Conservation (phyloP, 2,888 invertebrate species). For the Eucera pruinosa region DNA sequence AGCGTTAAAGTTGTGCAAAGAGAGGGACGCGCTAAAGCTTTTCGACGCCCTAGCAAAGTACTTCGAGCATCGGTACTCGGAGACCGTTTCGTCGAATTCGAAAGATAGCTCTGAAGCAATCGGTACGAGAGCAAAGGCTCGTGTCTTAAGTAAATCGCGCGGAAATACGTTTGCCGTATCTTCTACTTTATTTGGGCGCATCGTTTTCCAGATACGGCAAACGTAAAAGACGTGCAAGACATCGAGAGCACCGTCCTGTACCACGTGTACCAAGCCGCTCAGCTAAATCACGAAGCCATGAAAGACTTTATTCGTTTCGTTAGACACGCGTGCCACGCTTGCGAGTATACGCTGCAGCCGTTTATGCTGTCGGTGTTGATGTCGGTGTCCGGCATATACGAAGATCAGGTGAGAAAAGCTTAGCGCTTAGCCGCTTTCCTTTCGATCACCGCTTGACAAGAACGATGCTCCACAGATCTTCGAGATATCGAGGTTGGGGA, state of each 20-base stretch:
- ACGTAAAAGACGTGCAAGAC: slow-evolving; percentile 85
- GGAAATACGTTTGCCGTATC: neutral
- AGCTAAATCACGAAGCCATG: slow-evolving; percentile 83
- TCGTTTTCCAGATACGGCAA: slow-evolving; percentile 61
- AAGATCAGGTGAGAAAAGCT: slow-evolving; percentile 79
- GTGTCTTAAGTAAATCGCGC: neutral
- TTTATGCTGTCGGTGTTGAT: slow-evolving; percentile 88
- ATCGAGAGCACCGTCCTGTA: slow-evolving; percentile 87
- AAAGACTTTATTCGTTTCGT: slow-evolving; percentile 84
- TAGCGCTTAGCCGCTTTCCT: neutral
- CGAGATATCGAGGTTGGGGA: slow-evolving; percentile 79
- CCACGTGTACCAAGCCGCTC: slow-evolving; percentile 85
- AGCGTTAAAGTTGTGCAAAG: slow-evolving; percentile 86
- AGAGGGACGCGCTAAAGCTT: slow-evolving; percentile 84
- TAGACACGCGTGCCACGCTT: slow-evolving; percentile 85
- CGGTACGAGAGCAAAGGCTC: slow-evolving; percentile 60
- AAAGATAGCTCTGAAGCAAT: slow-evolving; percentile 72
- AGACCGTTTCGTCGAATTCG: slow-evolving; percentile 45
- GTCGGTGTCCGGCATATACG: slow-evolving; percentile 85
- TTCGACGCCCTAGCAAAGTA: slow-evolving; percentile 85
- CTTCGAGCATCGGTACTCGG: slow-evolving; percentile 83
- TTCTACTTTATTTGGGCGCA: neutral
- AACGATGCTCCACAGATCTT: slow-evolving; percentile 74
- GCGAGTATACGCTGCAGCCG: slow-evolving; percentile 87
- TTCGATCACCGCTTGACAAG: neutral